Evolutionary conservation across 1,140 invertebrate species (phyloP).

Genomic region (Palaemon carinicauda): DNA sequence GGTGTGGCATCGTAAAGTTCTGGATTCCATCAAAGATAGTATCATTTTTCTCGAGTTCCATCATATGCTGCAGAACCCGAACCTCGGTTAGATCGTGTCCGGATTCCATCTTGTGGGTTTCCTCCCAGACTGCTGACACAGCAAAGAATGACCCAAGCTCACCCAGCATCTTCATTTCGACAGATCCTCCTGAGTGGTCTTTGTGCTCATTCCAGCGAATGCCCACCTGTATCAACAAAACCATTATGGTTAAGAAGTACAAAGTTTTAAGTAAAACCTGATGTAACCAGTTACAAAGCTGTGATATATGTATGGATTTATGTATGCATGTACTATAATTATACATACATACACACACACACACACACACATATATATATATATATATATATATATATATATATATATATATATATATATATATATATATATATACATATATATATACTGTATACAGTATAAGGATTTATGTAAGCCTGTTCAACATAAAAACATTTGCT

Average conservation of each 20-base stretch:
- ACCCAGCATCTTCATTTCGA: constrained; percentile 63
- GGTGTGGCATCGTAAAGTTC: constrained; percentile 23
- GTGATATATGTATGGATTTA: no score
- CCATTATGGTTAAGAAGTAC: no score
- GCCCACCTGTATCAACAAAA: constrained; percentile 55
- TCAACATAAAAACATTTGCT: no score
- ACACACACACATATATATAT: neutral
- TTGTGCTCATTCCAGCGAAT: constrained; percentile 65
- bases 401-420: neutral
- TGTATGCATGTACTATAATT: no score
- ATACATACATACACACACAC: neutral
- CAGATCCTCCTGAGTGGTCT: constrained; percentile 64
- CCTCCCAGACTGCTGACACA: constrained; percentile 62
- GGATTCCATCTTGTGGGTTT: constrained; percentile 64
- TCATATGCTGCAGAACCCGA: constrained; percentile 60
- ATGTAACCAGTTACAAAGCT: no score
- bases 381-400: no score
- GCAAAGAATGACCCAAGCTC: constrained; percentile 65
- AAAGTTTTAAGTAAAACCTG: no score
- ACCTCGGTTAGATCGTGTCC: constrained; percentile 65
- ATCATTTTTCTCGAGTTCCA: constrained; percentile 45
- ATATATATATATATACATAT: no score
- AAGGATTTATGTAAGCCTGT: no score
- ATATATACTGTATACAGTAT: no score
- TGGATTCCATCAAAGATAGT: neutral